Evolutionary conservation across 2,888 invertebrate genomes (phyloP).

Genomic region (Sarcophaga subvicina): DNA sequence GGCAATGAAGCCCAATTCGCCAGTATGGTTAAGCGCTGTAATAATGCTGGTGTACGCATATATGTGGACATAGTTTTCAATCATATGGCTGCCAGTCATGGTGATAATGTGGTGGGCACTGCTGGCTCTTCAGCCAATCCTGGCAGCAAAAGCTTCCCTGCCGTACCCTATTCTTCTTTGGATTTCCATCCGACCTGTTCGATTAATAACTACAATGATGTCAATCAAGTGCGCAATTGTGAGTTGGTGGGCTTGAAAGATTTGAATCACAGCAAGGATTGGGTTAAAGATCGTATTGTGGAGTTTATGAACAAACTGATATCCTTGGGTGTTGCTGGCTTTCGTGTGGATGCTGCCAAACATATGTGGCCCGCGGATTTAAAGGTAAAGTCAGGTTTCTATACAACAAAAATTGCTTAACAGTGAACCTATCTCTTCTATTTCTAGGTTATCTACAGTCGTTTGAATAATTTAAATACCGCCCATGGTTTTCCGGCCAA

Average conservation of each 20-base stretch:
- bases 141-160: slow-evolving; percentile 83
- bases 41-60: slow-evolving; percentile 90
- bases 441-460: slow-evolving; percentile 81
- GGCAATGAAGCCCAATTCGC: slow-evolving; percentile 89
- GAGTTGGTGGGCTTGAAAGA: slow-evolving; percentile 89
- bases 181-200: slow-evolving; percentile 88
- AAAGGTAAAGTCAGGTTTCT: slow-evolving; percentile 76
- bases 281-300: slow-evolving; percentile 76
- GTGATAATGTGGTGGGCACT: slow-evolving; percentile 83
- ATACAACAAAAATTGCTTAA: no score
- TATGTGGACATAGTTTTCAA: slow-evolving; percentile 93
- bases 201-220: slow-evolving; percentile 87
- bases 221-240: slow-evolving; percentile 87
- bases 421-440: slow-evolving; percentile 73
- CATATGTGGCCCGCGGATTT: slow-evolving; percentile 92
- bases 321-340: slow-evolving; percentile 92
- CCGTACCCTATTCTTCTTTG: slow-evolving; percentile 85
- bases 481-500: slow-evolving; percentile 85
- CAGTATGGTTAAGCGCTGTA: slow-evolving; percentile 91
- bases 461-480: slow-evolving; percentile 85
- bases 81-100: slow-evolving; percentile 88
- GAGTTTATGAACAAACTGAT: slow-evolving; percentile 77
- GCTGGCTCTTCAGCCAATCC: slow-evolving; percentile 86
- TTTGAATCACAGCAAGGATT: slow-evolving; percentile 85
- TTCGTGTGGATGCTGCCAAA: slow-evolving; percentile 91